Percentiles rank a stretch among this genome's conserved stretches.
Conservation (phyloP, 2,888 invertebrate species). For the Tubulanus polymorphus region DNA sequence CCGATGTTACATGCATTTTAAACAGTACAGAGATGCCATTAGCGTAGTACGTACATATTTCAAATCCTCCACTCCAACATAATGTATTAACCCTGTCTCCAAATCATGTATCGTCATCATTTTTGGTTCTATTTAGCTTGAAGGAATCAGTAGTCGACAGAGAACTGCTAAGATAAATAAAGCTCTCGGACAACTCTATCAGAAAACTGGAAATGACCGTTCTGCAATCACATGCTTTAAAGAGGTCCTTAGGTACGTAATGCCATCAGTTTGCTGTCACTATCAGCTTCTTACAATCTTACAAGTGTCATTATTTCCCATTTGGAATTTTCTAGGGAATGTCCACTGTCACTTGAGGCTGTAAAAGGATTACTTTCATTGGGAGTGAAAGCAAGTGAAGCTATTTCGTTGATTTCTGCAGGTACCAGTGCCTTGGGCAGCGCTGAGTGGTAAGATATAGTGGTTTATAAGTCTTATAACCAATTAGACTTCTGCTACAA, state of each 20-base stretch:
- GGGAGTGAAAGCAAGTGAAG: constrained; percentile 70
- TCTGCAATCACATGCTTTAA: constrained; percentile 73
- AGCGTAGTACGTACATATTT: constrained; percentile 44
- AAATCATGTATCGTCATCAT: too few relatives aligned
- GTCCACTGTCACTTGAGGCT: constrained; percentile 72
- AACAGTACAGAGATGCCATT: constrained; percentile 63
- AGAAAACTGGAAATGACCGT: constrained; percentile 64
- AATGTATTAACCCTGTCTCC: too few relatives aligned
- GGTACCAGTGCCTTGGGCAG: constrained; percentile 54
- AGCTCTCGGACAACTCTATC: constrained; percentile 70
- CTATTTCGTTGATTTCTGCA: constrained; percentile 68
- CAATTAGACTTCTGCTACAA: neutral
- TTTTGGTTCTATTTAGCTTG: constrained; percentile 44
- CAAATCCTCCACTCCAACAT: too few relatives aligned
- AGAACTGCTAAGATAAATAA: constrained; percentile 72
- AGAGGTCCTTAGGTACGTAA: constrained; percentile 67
- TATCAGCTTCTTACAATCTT: too few relatives aligned
- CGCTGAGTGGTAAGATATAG: constrained; percentile 58
- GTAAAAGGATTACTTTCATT: constrained; percentile 69
- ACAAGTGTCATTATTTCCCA: too few relatives aligned
- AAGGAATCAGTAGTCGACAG: constrained; percentile 63
- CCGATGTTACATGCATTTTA: constrained; percentile 65
- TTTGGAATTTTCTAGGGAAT: constrained; percentile 56
- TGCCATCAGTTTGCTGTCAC: too few relatives aligned
- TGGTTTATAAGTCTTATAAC: too few relatives aligned